A percentile compares a stretch with the other conserved stretches of the same genome.
These are phyloP conservation scores for Oncopodura yosiiana DNA, from an alignment of 1,140 invertebrate species.

Conservation along the genomic window DNA sequence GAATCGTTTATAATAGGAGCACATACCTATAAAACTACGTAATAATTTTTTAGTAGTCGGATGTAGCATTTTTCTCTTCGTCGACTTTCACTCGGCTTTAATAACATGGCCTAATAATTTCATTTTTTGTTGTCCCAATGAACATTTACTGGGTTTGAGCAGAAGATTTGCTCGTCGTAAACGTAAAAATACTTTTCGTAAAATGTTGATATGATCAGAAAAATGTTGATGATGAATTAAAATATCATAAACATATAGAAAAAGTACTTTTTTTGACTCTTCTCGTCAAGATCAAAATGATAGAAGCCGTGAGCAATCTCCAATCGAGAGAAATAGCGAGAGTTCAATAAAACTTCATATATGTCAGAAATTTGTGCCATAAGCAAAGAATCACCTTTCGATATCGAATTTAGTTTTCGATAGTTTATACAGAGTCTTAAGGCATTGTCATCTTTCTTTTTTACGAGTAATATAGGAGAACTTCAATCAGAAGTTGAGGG, in stretches of 20 bases:
- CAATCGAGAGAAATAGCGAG: slow-evolving; percentile 41
- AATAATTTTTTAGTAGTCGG: too few species aligned
- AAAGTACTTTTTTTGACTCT: slow-evolving; percentile 40
- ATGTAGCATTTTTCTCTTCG: too few species aligned
- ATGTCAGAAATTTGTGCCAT: slow-evolving; percentile 44
- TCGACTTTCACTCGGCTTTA: slow-evolving; percentile 36
- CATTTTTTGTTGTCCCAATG: slow-evolving; percentile 36
- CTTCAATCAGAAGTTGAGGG: slow-evolving; percentile 41
- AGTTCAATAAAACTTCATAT: slow-evolving; percentile 39
- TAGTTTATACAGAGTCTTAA: slow-evolving; percentile 43
- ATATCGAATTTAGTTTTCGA: slow-evolving; percentile 40
- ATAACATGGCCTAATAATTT: slow-evolving; percentile 41
- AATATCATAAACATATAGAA: slow-evolving; percentile 38
- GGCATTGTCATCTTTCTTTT: slow-evolving; percentile 43
- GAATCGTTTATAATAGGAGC: too few species aligned
- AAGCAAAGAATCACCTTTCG: slow-evolving; percentile 40
- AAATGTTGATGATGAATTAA: slow-evolving; percentile 35
- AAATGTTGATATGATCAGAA: slow-evolving; percentile 37
- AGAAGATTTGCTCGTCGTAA: slow-evolving; percentile 37
- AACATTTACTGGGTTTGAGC: slow-evolving; percentile 39
- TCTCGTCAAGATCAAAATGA: slow-evolving; percentile 40
- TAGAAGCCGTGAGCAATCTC: slow-evolving; percentile 45
- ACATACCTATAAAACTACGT: too few species aligned
- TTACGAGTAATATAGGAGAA: slow-evolving; percentile 41
- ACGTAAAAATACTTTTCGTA: slow-evolving; percentile 37